phyloP scores from a whole-genome alignment of 2,797 vertebrate genomes.

The Periophthalmus magnuspinnatus region DNA sequence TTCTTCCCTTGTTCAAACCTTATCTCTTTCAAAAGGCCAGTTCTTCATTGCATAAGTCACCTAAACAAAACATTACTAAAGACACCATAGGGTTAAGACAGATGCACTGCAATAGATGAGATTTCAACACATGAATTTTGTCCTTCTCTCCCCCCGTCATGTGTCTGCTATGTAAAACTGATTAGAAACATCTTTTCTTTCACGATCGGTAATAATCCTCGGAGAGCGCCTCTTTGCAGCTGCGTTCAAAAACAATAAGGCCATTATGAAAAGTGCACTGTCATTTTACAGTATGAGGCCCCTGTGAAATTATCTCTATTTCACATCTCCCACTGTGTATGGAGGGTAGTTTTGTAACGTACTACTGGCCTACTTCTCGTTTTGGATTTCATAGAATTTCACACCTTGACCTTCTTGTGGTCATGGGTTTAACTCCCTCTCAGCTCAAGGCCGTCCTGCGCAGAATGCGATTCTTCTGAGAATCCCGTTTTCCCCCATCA shows the following conservation, averaged over 20 bases:
- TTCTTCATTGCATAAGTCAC: slow-evolving; percentile 26
- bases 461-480: too few species aligned
- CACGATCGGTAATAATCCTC: slow-evolving; percentile 46
- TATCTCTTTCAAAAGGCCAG: slow-evolving; percentile 35
- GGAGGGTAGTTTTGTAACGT: not conserved
- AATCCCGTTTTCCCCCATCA: too few species aligned
- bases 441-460: too few species aligned
- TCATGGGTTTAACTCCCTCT: too few species aligned
- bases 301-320: slow-evolving; percentile 30
- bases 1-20: not conserved
- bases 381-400: not conserved
- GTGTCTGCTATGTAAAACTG: slow-evolving; percentile 22
- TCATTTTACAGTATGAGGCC: slow-evolving; percentile 37
- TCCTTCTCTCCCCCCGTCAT: slow-evolving; percentile 22
- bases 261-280: slow-evolving; percentile 45
- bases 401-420: too few species aligned
- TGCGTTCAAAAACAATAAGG: slow-evolving; percentile 59
- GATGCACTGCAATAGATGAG: not conserved
- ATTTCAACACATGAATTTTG: not conserved
- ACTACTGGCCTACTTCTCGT: not conserved
- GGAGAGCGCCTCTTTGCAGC: slow-evolving; percentile 44
- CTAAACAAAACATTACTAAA: not conserved
- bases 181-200: slow-evolving; percentile 28
- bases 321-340: slow-evolving; percentile 14
- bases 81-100: not conserved